A percentile compares a stretch with the other conserved stretches of the same genome.
phyloP scores from a whole-genome alignment of 2,797 vertebrate genomes.

The Diplodus sargus region DNA sequence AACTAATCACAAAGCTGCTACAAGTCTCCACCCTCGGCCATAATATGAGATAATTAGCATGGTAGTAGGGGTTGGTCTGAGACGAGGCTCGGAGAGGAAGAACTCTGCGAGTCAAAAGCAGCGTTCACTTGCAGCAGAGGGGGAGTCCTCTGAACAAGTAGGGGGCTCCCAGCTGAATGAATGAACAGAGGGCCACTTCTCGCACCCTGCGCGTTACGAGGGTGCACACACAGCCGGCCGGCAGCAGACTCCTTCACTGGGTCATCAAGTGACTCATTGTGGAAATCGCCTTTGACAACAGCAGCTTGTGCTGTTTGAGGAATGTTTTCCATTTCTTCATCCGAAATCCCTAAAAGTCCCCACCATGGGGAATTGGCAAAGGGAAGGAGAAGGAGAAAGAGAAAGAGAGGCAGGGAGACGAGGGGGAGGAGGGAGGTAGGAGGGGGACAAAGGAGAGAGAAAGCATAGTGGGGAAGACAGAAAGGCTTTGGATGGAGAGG shows the following conservation, averaged over 20 bases:
- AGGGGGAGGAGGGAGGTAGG: conserved; percentile 31
- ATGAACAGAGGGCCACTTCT: conserved; percentile 77
- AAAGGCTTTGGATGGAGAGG: conserved; percentile 80
- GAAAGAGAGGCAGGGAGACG: conserved; percentile 42
- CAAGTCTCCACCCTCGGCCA: conserved; percentile 50
- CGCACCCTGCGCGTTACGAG: conserved; percentile 53
- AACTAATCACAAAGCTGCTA: conserved; percentile 75
- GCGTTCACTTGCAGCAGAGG: conserved; percentile 15
- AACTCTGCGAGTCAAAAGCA: conserved; percentile 22
- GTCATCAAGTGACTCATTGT: conserved; percentile 84
- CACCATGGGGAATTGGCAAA: conserved; percentile 77
- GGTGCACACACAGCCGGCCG: conserved; percentile 72
- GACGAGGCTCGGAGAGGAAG: conserved; percentile 14
- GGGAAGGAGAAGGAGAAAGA: conserved; percentile 45
- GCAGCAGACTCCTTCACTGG: conserved; percentile 66
- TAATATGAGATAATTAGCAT: conserved; percentile 54
- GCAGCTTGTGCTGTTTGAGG: conserved; percentile 80
- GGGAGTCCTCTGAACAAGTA: conserved; percentile 52
- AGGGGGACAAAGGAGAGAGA: conserved; percentile 51
- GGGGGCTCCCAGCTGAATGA: conserved; percentile 66
- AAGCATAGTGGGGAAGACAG: conserved; percentile 62
- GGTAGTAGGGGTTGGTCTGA: conserved; percentile 14
- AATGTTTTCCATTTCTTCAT: conserved; percentile 89
- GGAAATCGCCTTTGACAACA: conserved; percentile 82
- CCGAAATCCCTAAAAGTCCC: conserved; percentile 77